These are phyloP conservation scores for Circaetus gallicus DNA, from an alignment of 2,113 vertebrate genomes.

Conservation along the genomic window DNA sequence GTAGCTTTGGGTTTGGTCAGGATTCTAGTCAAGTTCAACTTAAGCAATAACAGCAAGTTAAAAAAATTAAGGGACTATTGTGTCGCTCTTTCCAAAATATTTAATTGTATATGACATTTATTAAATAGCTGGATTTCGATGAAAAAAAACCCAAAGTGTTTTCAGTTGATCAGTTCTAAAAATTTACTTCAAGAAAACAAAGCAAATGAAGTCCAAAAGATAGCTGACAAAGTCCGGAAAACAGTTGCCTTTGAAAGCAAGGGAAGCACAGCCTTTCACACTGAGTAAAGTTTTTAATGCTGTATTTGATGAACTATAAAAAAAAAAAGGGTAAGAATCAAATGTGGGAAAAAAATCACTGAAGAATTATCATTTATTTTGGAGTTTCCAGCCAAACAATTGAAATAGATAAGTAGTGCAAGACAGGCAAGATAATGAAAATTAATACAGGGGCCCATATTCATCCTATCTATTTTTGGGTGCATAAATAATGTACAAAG, in stretches of 20 bases:
- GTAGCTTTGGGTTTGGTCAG: background rate
- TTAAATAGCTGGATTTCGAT: background rate
- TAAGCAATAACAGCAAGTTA: background rate
- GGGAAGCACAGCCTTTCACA: background rate
- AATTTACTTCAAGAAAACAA: background rate
- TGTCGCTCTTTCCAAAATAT: background rate
- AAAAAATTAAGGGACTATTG: background rate
- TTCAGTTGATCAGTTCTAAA: background rate
- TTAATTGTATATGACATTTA: background rate
- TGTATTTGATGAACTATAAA: background rate
- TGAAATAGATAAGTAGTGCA: background rate
- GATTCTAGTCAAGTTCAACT: background rate
- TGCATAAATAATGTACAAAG: background rate
- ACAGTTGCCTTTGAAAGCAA: background rate
- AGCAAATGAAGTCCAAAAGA: background rate
- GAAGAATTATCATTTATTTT: background rate
- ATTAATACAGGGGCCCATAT: background rate
- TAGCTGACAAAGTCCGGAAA: background rate
- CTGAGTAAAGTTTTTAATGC: background rate
- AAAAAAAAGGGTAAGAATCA: background rate
- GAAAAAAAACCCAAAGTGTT: fast-evolving
- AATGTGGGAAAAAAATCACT: background rate
- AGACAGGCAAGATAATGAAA: background rate
- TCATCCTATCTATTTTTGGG: background rate
- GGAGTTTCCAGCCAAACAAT: background rate